Base-by-base conservation (phyloP, 2,797 vertebrate species). In the Spondyliosoma cantharus region DNA sequence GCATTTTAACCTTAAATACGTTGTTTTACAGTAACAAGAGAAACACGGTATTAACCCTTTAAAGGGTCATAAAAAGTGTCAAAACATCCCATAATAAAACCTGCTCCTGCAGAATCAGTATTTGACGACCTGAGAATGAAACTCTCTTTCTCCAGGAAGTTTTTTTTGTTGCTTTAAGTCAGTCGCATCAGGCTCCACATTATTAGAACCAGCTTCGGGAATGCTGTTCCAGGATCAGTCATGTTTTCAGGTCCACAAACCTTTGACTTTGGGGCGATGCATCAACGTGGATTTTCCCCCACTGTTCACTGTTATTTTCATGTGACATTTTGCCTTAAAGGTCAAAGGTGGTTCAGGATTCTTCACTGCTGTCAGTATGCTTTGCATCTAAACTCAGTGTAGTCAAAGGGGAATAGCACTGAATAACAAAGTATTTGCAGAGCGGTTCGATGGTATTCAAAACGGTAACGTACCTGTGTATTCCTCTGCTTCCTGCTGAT, bases 361-460 rank as follows among this genome's bases (percentile, higher is more conserved):
- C 12, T 61, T 27, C 45, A 2, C 17, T n/a, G 13, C n/a, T 29
- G 45, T 57, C 25, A 11, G 1, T 6, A 19, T 0, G 19, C 27
- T 4, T 2, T 17, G 45, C 5, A 58, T 63, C 27, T 17, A 32
- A 48, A 48, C 22, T 42, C 19, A 20, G 25, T 46, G 58, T 62
- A 64, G 50, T 58, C 54, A 4, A 75, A 70, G 32, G 79, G 45
- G 65, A 85, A 79, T 71, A 42, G 24, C 71, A 12, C 63, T 66
- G 52, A 45, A 29, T 57, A n/a, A 48, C n/a, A 25, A 59, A 69
- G 37, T 46, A 27, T 71, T 54, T 25, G 63, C 3, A 13, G 20
- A 53, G 69, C 3, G 4, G 24, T 48, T 61, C 43, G 9, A 24
- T 24, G 15, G 13, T 20, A 17, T 14, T 43, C 15, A 37, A 53